A percentile compares a stretch with the other conserved stretches of the same genome.
Evolutionary conservation across 2,113 vertebrate species (phyloP).

Genomic region (Tetraodon nigroviridis): DNA sequence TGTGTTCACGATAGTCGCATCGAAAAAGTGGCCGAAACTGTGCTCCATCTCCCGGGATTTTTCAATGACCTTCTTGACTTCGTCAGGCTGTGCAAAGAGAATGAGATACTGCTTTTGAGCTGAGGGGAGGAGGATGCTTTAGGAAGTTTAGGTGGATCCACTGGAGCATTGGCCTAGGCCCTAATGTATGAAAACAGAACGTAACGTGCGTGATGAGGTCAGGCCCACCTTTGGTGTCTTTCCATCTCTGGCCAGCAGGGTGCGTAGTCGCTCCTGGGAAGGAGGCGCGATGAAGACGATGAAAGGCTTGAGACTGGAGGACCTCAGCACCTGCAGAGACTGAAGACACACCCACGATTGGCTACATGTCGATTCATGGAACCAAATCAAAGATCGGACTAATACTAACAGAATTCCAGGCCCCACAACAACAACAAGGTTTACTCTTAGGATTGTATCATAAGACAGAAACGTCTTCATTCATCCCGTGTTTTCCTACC

Average conservation of each 20-base stretch:
- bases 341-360: slow-evolving; percentile 46
- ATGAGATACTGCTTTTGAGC: neutral
- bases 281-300: slow-evolving; percentile 94
- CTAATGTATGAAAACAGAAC: too few relatives aligned
- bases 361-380: neutral
- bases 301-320: slow-evolving; percentile 94
- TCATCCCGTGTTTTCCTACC: slow-evolving; percentile 67
- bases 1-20: slow-evolving; percentile 85
- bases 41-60: slow-evolving; percentile 96
- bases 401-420: neutral
- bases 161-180: too few relatives aligned
- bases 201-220: neutral
- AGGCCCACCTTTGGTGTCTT: slow-evolving; percentile 87
- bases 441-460: neutral
- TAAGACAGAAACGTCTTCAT: neutral
- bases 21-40: slow-evolving; percentile 89
- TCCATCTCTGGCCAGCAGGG: slow-evolving; percentile 86
- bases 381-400: neutral
- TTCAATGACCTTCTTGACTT: slow-evolving; percentile 88
- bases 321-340: slow-evolving; percentile 86
- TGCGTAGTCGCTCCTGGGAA: slow-evolving; percentile 89
- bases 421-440: too few relatives aligned
- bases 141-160: too few relatives aligned
- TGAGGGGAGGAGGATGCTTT: neutral
- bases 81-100: slow-evolving; percentile 80